Percentiles rank a stretch among this genome's conserved stretches.
phyloP scores from a whole-genome alignment of 2,797 vertebrate genomes.

The Cygnus olor region DNA sequence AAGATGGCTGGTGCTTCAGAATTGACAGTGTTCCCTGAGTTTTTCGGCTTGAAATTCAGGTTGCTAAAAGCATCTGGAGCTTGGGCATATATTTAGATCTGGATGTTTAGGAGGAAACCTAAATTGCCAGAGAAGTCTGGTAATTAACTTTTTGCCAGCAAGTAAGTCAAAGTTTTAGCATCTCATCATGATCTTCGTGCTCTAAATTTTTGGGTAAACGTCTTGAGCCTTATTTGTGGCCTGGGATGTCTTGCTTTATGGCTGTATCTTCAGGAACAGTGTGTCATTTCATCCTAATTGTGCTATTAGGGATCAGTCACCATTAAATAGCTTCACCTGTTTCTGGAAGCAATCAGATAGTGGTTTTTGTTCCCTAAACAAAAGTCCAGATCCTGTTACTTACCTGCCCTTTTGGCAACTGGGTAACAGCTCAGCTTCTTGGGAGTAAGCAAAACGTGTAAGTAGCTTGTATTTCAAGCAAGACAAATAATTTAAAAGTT shows the following conservation, averaged over 20 bases:
- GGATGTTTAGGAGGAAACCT: not conserved
- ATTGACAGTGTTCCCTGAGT: not conserved
- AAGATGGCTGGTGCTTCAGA: not conserved
- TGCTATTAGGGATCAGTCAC: not conserved
- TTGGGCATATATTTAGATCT: not conserved
- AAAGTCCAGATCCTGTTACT: conserved; percentile 48
- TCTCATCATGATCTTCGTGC: not conserved
- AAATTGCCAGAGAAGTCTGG: not conserved
- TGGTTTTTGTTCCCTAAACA: conserved; percentile 33
- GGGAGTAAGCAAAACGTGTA: not conserved
- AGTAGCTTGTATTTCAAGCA: not conserved
- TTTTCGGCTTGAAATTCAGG: not conserved
- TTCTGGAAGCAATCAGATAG: conserved; percentile 21
- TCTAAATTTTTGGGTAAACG: not conserved
- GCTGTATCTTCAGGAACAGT: not conserved
- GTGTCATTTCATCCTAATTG: not conserved
- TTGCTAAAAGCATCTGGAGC: not conserved
- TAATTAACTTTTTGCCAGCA: not conserved
- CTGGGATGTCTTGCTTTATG: not conserved
- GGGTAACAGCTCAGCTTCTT: not conserved
- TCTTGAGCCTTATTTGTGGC: not conserved
- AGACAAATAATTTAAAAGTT: not conserved
- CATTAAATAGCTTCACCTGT: not conserved
- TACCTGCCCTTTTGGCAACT: conserved; percentile 26
- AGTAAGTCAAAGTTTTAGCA: not conserved